Evolutionary conservation across 35 echinoderm and acorn worm genomes (phyloP).

Genomic region (Ophiothrix spiculata): DNA sequence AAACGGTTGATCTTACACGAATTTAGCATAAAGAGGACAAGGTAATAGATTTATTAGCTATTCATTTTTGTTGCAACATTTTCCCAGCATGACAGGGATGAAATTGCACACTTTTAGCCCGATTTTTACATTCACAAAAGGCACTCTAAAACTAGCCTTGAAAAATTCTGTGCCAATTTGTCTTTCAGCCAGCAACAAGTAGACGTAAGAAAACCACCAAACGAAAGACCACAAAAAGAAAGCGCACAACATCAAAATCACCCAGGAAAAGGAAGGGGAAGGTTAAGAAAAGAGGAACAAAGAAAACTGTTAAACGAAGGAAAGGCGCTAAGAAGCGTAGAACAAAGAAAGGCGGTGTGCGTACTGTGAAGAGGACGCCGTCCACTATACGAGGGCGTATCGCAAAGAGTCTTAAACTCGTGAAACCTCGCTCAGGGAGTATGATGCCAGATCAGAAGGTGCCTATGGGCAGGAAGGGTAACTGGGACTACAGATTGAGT

Average conservation of each 20-base stretch:
- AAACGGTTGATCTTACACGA: too few relatives aligned
- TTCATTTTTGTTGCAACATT: too few relatives aligned
- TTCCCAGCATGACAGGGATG: too few relatives aligned
- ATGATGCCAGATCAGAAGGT: conserved; percentile 66
- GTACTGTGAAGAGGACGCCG: conserved; percentile 23
- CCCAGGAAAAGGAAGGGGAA: conserved; percentile 6
- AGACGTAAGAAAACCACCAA: conserved; percentile 24
- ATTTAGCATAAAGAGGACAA: too few relatives aligned
- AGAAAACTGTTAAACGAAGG: conserved; percentile 25
- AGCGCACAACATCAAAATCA: conserved; percentile 34
- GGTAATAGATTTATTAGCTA: too few relatives aligned
- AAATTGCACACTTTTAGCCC: too few relatives aligned
- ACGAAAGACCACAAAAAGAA: conserved; percentile 32
- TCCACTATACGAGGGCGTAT: conserved; percentile 68
- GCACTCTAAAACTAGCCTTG: too few relatives aligned
- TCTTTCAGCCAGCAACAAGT: neutral
- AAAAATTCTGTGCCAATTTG: too few relatives aligned
- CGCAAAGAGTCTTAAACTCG: conserved; percentile 76
- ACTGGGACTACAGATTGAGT: conserved; percentile 19
- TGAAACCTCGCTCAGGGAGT: conserved; percentile 66
- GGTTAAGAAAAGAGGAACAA: conserved; percentile 21
- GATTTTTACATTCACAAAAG: too few relatives aligned
- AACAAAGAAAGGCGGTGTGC: neutral
- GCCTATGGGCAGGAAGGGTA: conserved; percentile 5
- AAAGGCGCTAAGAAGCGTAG: neutral